Evolutionary conservation across 1,140 invertebrate genomes (phyloP), one percentile per base, ranked within the genome.

Genomic region (Eumaeus atala): DNA sequence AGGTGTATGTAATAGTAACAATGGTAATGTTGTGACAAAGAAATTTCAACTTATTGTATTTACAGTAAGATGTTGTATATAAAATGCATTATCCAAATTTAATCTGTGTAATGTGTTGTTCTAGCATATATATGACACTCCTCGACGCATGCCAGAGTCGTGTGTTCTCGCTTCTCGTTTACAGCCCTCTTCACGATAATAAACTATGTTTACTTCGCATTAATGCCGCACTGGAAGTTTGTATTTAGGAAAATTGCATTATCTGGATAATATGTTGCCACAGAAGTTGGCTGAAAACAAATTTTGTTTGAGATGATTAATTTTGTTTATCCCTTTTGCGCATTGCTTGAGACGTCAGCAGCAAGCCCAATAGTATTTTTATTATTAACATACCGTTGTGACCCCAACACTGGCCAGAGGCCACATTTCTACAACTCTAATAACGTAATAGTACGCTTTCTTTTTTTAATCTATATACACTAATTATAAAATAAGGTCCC

Each of bases 151-250:
- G 40, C 9, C 40, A 12, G 38, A 14, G 40, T 16, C 40, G 14
- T 16, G 8, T 44, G 14, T 9, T 17, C 9, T 16, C 40, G 9
- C 17, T 40, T n/a, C n/a, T n/a, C n/a, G n/a, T 44, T 12, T 44
- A 16, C 10, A 44, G 40, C 40, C 17, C 16, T 16, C 40, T 44
- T 44, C 40, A 14, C 14, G 40, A 44, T 44, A 44, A 44, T 12
- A 44, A 44, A 40, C 38, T 40, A 40, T n/a, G 38, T 44, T 16
- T 44, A 44, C 40, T 44, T 16, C 16, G 40, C 17, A 44, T 44
- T 44, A 44, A 44, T 44, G 12, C 17, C 40, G 16, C 40, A 18
- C 17, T 44, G 14, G 14, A 14, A 44, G 40, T 44, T 14, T 44
- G 12, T 16, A n/a, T 6, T 44, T 16, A 16, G 16, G 12, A 14